phyloP scores from a whole-genome alignment of 2,888 invertebrate species.

The Dicycla oo region DNA sequence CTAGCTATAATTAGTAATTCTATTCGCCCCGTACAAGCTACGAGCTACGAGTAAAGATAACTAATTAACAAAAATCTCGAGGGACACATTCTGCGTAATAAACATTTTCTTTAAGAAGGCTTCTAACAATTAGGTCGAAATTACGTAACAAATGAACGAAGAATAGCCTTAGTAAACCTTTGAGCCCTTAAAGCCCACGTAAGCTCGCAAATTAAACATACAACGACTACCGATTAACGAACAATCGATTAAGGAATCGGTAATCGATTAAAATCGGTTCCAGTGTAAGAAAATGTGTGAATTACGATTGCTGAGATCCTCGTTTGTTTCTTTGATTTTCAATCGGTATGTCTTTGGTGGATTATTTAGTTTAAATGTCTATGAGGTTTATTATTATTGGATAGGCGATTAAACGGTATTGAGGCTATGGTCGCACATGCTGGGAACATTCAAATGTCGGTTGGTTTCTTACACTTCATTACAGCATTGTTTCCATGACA shows the following conservation, averaged over 20 bases:
- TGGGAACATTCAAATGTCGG: not conserved
- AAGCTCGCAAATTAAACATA: slow-evolving; percentile 58
- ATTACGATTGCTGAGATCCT: slow-evolving; percentile 30
- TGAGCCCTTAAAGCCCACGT: slow-evolving; percentile 25
- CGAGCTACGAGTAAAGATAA: slow-evolving; percentile 30
- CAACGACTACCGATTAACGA: slow-evolving; percentile 50
- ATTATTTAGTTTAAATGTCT: slow-evolving; percentile 1
- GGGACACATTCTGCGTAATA: slow-evolving; percentile 42
- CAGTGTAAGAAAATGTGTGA: slow-evolving; percentile 34
- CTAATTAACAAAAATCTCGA: slow-evolving; percentile 50
- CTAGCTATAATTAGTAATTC: slow-evolving; percentile 24
- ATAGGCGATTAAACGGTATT: not conserved
- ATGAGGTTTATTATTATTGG: no score
- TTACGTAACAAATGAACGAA: slow-evolving; percentile 51
- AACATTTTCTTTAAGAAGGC: slow-evolving; percentile 45
- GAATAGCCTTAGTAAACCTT: slow-evolving; percentile 10
- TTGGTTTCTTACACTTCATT: not conserved
- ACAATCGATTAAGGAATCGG: slow-evolving; percentile 38
- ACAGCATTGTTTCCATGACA: not conserved
- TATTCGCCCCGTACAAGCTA: not conserved
- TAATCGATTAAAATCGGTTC: slow-evolving; percentile 46
- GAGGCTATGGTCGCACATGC: not conserved
- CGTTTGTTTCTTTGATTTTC: slow-evolving; percentile 24
- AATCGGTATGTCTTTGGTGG: slow-evolving; percentile 3
- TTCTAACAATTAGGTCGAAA: slow-evolving; percentile 25